A percentile compares a stretch with the other conserved stretches of the same genome.
Conservation (phyloP, 2,888 invertebrate species). For the Cataglyphis rosenhaueri region DNA sequence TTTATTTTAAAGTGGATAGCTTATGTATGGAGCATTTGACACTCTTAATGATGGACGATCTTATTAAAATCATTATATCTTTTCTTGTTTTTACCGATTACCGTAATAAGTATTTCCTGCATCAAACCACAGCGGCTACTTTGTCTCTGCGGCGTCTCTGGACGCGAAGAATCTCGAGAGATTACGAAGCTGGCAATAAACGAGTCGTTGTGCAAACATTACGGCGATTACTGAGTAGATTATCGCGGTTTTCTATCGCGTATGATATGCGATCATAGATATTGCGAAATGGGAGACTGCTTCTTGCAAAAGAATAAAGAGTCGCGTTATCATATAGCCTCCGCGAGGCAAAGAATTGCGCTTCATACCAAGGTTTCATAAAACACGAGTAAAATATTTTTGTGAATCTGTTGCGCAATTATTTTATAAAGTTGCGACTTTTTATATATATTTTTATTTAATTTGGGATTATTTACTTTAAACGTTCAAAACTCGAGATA, state of each 20-base stretch:
- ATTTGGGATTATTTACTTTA: conserved; percentile 8
- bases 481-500: neutral
- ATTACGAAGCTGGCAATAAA: conserved; percentile 58
- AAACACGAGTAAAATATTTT: neutral
- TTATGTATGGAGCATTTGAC: no score
- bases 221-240: conserved; percentile 44
- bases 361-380: neutral
- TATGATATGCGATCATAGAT: conserved; percentile 40
- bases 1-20: no score
- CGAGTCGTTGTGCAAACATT: conserved; percentile 59
- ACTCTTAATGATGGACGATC: neutral
- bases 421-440: neutral
- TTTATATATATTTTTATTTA: neutral
- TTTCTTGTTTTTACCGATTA: conserved; percentile 39
- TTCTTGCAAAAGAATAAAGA: conserved; percentile 28
- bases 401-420: neutral
- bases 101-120: conserved; percentile 62
- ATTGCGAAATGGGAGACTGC: conserved; percentile 13
- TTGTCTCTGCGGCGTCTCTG: conserved; percentile 56
- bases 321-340: neutral
- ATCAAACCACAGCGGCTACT: conserved; percentile 55
- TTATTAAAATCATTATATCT: conserved; percentile 42
- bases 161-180: conserved; percentile 28
- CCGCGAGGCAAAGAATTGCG: neutral
- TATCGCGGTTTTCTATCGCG: conserved; percentile 24